Conservation (phyloP, 2,888 invertebrate species). For the Eupithecia pulchellata region DNA sequence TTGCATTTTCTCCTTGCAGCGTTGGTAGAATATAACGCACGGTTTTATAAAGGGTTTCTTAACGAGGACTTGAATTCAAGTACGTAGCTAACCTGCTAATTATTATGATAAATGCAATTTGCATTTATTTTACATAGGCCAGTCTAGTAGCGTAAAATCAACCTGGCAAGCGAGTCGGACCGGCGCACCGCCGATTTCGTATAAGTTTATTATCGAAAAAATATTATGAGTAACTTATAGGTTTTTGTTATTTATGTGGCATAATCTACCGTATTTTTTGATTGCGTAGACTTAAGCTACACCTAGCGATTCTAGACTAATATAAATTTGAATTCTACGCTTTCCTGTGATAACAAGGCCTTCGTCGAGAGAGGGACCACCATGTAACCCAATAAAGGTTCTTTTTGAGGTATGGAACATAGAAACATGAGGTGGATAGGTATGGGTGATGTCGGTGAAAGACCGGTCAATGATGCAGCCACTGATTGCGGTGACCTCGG, state of each 20-base stretch:
- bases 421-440: too few relatives aligned
- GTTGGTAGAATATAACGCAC: background rate
- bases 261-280: background rate
- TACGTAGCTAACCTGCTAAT: background rate
- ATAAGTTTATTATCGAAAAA: background rate
- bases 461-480: too few relatives aligned
- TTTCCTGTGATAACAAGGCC: background rate
- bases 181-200: background rate
- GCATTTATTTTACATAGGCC: too few relatives aligned
- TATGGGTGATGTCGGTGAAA: too few relatives aligned
- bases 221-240: background rate
- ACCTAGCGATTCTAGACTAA: background rate
- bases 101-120: background rate
- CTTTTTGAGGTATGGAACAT: too few relatives aligned
- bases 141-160: background rate
- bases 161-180: conserved; percentile 2
- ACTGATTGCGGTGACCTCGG: too few relatives aligned
- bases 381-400: background rate
- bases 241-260: background rate
- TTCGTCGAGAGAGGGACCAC: background rate
- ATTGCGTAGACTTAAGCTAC: background rate
- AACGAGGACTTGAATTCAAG: background rate
- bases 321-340: background rate
- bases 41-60: background rate
- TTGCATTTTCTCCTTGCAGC: background rate